Conservation (phyloP, 1,140 invertebrate genomes). For the Hesperophylax magnus region DNA sequence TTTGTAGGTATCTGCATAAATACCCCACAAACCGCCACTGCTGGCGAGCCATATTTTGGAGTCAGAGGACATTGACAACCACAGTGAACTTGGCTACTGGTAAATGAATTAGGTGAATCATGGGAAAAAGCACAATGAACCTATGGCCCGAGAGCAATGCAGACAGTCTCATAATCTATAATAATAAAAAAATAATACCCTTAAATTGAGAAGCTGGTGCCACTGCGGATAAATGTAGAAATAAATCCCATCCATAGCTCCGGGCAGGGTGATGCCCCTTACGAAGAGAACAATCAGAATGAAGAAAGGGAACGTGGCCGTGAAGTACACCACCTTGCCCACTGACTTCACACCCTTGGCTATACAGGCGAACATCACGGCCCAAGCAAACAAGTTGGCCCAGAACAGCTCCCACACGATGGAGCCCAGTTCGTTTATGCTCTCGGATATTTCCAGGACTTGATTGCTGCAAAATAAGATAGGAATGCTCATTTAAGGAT, state of each 20-base stretch:
- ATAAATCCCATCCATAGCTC: conserved; percentile 81
- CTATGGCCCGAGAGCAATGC: no score
- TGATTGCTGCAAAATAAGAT: conserved; percentile 72
- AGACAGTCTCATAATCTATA: background rate
- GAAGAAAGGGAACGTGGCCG: conserved; percentile 88
- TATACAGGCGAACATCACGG: conserved; percentile 84
- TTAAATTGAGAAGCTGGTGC: conserved; percentile 71
- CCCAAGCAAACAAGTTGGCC: conserved; percentile 81
- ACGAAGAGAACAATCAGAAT: conserved; percentile 82
- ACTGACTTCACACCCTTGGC: conserved; percentile 85
- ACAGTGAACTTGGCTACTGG: no score
- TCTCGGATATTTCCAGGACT: conserved; percentile 77
- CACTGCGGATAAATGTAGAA: conserved; percentile 91
- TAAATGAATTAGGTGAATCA: no score
- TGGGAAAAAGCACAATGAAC: no score
- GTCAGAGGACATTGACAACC: no score
- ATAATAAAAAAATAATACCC: conserved; percentile 1
- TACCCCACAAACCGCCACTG: no score
- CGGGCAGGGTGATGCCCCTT: conserved; percentile 83
- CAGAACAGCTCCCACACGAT: conserved; percentile 82
- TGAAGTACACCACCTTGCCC: conserved; percentile 86
- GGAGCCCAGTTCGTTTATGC: conserved; percentile 77
- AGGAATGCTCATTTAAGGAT: background rate
- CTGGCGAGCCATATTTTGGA: no score
- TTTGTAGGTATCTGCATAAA: no score